Conservation (phyloP, 2,888 invertebrate species). For the Drosophila kuntzei region DNA sequence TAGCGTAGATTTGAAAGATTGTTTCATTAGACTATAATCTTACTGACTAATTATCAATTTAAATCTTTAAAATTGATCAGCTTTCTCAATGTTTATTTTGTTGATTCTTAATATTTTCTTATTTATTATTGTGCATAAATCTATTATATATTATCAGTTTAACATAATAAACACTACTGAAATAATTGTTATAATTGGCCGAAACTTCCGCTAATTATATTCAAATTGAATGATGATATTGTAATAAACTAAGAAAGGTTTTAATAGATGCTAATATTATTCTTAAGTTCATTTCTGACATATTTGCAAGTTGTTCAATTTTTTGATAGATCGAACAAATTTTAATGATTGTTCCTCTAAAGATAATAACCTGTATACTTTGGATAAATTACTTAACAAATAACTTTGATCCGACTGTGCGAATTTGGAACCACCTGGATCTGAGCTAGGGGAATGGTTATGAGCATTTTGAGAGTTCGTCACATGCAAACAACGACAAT, state of each 20-base stretch:
- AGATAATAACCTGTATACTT: too few species aligned
- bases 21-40: too few species aligned
- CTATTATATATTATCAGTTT: neutral
- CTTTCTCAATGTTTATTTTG: too few species aligned
- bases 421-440: conserved; percentile 4
- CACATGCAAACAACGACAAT: conserved; percentile 76
- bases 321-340: too few species aligned
- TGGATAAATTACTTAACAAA: neutral
- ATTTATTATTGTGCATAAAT: neutral
- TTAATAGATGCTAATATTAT: neutral
- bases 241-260: neutral
- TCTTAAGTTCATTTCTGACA: too few species aligned
- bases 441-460: conserved; percentile 20
- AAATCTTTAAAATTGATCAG: too few species aligned
- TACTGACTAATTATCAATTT: too few species aligned
- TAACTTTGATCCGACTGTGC: conserved; percentile 1
- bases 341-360: too few species aligned
- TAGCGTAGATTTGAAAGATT: neutral
- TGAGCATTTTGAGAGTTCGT: conserved; percentile 53
- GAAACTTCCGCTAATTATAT: too few species aligned
- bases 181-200: too few species aligned
- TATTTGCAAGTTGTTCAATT: too few species aligned
- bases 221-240: neutral
- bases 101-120: too few species aligned
- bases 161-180: neutral